Evolutionary conservation across 2,113 vertebrate genomes (phyloP).

Genomic region (Engystomops pustulosus): DNA sequence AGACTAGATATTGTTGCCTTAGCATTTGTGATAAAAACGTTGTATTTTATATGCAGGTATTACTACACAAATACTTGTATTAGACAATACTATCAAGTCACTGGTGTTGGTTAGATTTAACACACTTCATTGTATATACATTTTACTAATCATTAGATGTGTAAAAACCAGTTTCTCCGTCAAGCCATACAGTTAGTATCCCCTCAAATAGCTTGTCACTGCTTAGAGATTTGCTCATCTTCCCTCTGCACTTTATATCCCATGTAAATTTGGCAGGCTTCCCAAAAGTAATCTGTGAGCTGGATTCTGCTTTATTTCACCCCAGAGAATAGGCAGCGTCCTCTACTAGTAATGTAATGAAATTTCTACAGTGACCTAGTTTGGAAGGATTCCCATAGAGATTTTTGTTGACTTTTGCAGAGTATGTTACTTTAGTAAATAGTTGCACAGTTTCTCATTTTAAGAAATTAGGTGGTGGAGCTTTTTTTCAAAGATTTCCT

Average conservation of each 20-base stretch:
- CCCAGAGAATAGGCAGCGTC: constrained; percentile 24
- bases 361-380: constrained; percentile 51
- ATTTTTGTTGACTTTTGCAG: constrained; percentile 34
- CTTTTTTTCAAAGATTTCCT: too few relatives aligned
- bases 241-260: constrained; percentile 30
- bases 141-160: too few relatives aligned
- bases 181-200: not conserved
- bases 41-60: too few relatives aligned
- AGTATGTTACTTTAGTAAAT: constrained; percentile 16
- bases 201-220: not conserved
- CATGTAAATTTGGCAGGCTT: constrained; percentile 40
- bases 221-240: not conserved
- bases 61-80: too few relatives aligned
- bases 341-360: constrained; percentile 37
- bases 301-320: constrained; percentile 45
- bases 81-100: too few relatives aligned
- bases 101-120: too few relatives aligned
- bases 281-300: constrained; percentile 47
- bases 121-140: too few relatives aligned
- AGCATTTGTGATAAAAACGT: too few relatives aligned
- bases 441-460: not conserved
- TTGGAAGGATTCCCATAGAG: constrained; percentile 21
- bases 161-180: too few relatives aligned
- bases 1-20: not conserved
- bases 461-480: constrained; percentile 10